Evolutionary conservation across 2,888 invertebrate genomes (phyloP).

Genomic region (Philaethria dido): DNA sequence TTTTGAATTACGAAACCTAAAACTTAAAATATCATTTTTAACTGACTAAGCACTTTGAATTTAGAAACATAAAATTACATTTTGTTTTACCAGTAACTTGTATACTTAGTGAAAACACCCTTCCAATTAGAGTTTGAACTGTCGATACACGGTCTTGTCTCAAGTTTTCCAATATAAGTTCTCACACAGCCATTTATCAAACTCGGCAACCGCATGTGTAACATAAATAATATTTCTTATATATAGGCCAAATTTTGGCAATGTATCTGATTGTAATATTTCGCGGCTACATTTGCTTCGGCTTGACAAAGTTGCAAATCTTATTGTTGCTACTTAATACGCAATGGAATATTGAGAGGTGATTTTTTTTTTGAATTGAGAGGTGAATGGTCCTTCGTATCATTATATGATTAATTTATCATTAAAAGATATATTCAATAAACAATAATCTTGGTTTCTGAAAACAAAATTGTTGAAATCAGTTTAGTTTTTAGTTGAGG

Average conservation of each 20-base stretch:
- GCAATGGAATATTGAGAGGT: not conserved
- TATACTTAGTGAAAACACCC: constrained; percentile 20
- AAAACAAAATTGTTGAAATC: too few species aligned
- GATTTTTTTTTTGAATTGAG: too few species aligned
- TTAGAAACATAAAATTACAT: not conserved
- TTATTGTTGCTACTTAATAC: not conserved
- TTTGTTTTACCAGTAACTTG: constrained; percentile 16
- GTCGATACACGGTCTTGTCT: constrained; percentile 39
- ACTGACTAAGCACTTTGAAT: not conserved
- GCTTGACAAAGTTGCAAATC: not conserved
- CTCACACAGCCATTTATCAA: constrained; percentile 43
- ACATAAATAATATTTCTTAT: constrained; percentile 30
- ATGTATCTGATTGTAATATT: constrained; percentile 17
- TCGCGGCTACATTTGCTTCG: not conserved
- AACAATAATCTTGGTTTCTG: too few species aligned
- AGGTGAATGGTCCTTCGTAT: too few species aligned
- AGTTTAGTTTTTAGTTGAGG: too few species aligned
- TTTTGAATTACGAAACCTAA: not conserved
- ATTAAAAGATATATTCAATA: too few species aligned
- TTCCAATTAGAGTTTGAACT: constrained; percentile 37
- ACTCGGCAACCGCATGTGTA: constrained; percentile 32
- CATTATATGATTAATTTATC: too few species aligned
- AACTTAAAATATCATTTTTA: not conserved
- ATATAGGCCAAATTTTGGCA: constrained; percentile 12
- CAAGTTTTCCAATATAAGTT: constrained; percentile 49